phyloP scores from a whole-genome alignment of 2,888 invertebrate species.

The Sepioteuthis lessoniana region DNA sequence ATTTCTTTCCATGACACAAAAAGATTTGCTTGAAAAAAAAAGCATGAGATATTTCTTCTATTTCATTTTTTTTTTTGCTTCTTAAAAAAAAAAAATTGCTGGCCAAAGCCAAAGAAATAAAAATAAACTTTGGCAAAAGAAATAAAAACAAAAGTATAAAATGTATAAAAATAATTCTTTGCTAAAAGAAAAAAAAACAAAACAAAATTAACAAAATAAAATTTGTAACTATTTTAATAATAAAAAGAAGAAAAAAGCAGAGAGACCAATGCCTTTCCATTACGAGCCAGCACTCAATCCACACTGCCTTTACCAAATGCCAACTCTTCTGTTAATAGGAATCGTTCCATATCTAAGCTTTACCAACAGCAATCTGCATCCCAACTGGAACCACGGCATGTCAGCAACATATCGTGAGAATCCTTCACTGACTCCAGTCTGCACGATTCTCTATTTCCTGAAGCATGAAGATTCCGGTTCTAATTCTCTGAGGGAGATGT shows the following conservation, averaged over 20 bases:
- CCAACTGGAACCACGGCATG: not conserved
- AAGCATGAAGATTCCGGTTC: slow-evolving; percentile 23
- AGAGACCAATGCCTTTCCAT: not conserved
- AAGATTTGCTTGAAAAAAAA: no score
- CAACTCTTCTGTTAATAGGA: slow-evolving; percentile 10
- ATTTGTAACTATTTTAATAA: not conserved
- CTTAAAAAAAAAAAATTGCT: no score
- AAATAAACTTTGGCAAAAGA: no score
- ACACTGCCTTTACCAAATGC: not conserved
- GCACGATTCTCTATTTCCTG: slow-evolving; percentile 1
- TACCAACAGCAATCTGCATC: slow-evolving; percentile 16
- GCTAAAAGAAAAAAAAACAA: no score
- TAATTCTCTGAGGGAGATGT: slow-evolving; percentile 14
- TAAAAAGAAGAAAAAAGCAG: not conserved
- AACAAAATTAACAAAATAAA: not conserved
- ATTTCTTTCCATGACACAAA: no score
- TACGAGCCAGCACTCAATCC: not conserved
- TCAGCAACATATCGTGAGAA: slow-evolving; percentile 33
- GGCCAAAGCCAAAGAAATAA: no score
- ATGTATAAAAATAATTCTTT: no score
- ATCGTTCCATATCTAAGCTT: not conserved
- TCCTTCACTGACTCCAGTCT: not conserved
- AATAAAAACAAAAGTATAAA: no score
- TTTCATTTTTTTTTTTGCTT: no score
- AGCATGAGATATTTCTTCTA: no score